These are phyloP conservation scores for Hylyphantes graminicola DNA, from an alignment of 1,140 invertebrate genomes.

Conservation along the genomic window DNA sequence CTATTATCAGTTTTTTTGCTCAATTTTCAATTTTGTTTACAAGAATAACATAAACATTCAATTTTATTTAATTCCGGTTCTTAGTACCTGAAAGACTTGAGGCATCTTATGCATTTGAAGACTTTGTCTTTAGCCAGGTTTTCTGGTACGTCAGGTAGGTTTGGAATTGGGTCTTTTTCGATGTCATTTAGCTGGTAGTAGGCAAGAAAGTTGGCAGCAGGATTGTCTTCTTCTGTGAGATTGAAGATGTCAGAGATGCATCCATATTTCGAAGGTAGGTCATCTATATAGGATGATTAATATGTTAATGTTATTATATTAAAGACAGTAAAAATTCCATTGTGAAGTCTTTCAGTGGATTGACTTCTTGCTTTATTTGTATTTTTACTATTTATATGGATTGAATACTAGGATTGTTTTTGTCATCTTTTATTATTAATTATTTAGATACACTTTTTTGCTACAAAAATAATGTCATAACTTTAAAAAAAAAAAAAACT, in stretches of 20 bases:
- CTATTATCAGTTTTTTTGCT: too few relatives aligned
- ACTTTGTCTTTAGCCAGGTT: conserved; percentile 6
- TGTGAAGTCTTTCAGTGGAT: too few relatives aligned
- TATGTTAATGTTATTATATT: background rate
- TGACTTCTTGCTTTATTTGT: background rate
- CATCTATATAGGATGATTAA: background rate
- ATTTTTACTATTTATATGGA: background rate
- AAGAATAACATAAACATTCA: too few relatives aligned
- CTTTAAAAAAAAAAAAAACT: too few relatives aligned
- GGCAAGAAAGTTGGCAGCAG: conserved; percentile 25
- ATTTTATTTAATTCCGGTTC: too few relatives aligned
- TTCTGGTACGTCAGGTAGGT: background rate
- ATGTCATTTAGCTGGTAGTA: conserved; percentile 37
- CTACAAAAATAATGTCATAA: too few relatives aligned
- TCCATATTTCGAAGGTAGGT: conserved; percentile 16
- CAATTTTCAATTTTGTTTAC: too few relatives aligned
- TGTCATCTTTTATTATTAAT: too few relatives aligned
- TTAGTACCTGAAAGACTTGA: conserved; percentile 9
- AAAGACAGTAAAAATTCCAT: background rate
- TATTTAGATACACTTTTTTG: too few relatives aligned
- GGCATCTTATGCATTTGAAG: conserved; percentile 30
- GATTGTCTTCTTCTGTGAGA: conserved; percentile 10
- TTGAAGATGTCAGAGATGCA: background rate
- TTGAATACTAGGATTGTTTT: too few relatives aligned
- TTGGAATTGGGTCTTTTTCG: background rate